Evolutionary conservation across 2,113 vertebrate genomes (phyloP).

Genomic region (Puntigrus tetrazona): DNA sequence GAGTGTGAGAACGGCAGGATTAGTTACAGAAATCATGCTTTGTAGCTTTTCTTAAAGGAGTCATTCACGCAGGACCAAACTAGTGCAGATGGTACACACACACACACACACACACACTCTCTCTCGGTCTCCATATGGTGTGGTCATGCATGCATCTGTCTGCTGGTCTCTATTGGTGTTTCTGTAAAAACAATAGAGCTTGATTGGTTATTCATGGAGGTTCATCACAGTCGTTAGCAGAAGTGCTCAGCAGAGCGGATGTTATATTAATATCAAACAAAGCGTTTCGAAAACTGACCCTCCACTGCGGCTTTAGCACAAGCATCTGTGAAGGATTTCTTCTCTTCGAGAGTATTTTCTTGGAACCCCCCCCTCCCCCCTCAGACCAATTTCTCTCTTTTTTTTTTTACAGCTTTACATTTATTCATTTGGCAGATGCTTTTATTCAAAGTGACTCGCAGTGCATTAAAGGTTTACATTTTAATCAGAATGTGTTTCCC

Average conservation of each 20-base stretch:
- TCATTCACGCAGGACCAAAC: background rate
- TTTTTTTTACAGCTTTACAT: background rate
- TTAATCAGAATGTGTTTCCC: background rate
- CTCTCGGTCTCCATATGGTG: conserved; percentile 21
- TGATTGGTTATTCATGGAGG: conserved; percentile 6
- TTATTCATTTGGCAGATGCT: background rate
- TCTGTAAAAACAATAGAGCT: background rate
- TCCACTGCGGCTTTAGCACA: background rate
- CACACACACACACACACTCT: background rate
- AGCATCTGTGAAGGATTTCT: conserved; percentile 1
- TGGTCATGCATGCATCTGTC: conserved; percentile 34
- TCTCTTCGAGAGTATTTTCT: too few species aligned
- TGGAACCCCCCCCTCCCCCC: too few species aligned
- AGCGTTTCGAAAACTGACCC: background rate
- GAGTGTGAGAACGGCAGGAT: background rate
- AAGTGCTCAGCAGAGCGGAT: background rate
- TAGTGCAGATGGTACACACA: conserved; percentile 1
- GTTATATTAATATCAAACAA: background rate
- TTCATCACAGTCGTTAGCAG: conserved; percentile 2
- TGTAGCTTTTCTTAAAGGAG: background rate
- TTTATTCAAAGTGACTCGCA: background rate
- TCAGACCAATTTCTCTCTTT: background rate
- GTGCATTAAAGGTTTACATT: background rate
- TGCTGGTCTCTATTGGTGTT: conserved; percentile 19
- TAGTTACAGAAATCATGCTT: conserved; percentile 16